Evolutionary conservation across 2,113 vertebrate species (phyloP).

Genomic region (Baryphthengus martii): DNA sequence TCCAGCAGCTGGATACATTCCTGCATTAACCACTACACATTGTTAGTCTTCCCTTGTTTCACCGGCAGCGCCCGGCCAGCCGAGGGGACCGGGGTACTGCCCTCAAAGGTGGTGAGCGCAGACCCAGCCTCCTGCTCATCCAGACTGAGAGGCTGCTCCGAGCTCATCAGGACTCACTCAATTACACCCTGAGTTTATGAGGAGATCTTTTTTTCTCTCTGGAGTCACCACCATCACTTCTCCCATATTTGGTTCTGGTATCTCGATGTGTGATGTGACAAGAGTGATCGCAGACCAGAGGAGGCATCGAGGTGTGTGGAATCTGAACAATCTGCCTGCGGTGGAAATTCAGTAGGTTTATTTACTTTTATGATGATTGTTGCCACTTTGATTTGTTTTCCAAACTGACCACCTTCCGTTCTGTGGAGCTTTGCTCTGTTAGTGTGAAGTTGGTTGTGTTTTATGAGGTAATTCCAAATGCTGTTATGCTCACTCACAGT

Average conservation of each 20-base stretch:
- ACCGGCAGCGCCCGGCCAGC: neutral
- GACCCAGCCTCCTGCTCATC: neutral
- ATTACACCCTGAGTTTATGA: neutral
- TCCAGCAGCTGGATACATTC: too few relatives aligned
- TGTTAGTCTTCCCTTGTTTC: too few relatives aligned
- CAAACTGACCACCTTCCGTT: neutral
- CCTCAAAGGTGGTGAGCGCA: neutral
- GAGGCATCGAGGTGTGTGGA: accelerated
- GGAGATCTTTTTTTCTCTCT: neutral
- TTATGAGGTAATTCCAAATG: neutral
- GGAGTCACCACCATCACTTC: neutral
- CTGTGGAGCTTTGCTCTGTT: neutral
- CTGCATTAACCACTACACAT: too few relatives aligned
- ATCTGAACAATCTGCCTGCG: neutral
- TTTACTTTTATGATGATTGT: neutral
- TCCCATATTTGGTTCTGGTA: neutral
- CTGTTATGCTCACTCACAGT: neutral
- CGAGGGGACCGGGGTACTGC: too few relatives aligned
- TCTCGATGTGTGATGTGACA: neutral
- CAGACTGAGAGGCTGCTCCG: neutral
- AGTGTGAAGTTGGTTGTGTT: neutral
- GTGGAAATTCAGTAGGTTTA: neutral
- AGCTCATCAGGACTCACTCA: neutral
- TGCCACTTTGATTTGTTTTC: neutral
- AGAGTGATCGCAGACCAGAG: neutral